These are phyloP conservation scores for Takifugu flavidus DNA, from an alignment of 2,113 vertebrate genomes.

Conservation along the genomic window DNA sequence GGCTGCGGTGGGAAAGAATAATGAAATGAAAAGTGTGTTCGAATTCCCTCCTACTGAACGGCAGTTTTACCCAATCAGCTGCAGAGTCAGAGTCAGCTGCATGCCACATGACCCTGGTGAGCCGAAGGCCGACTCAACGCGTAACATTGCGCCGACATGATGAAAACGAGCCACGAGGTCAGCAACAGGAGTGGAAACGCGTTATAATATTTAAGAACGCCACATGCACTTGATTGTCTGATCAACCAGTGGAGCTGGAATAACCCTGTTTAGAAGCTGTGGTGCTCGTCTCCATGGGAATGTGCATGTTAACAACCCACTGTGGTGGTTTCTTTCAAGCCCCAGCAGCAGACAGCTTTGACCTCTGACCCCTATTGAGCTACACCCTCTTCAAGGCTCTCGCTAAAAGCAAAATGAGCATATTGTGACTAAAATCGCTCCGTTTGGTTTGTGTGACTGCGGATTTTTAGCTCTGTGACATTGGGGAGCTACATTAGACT, in stretches of 20 bases:
- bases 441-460: not conserved
- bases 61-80: too few relatives aligned
- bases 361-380: conserved; percentile 56
- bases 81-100: too few relatives aligned
- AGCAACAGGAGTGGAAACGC: conserved; percentile 32
- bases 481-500: not conserved
- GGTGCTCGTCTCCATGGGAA: conserved; percentile 55
- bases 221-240: conserved; percentile 70
- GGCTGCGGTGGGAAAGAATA: not conserved
- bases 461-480: not conserved
- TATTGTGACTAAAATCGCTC: not conserved
- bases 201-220: conserved; percentile 53
- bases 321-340: conserved; percentile 45
- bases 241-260: conserved; percentile 60
- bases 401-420: not conserved
- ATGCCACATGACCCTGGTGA: too few relatives aligned
- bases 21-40: not conserved
- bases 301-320: conserved; percentile 49
- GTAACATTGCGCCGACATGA: not conserved
- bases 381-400: conserved; percentile 28
- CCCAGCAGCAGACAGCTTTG: conserved; percentile 35
- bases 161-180: conserved; percentile 17
- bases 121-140: too few relatives aligned
- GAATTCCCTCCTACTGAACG: not conserved
- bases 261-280: conserved; percentile 43